Evolutionary conservation across 2,888 invertebrate species (phyloP), one percentile per base, ranked within the genome.

Genomic region (Argyra leucocephala): DNA sequence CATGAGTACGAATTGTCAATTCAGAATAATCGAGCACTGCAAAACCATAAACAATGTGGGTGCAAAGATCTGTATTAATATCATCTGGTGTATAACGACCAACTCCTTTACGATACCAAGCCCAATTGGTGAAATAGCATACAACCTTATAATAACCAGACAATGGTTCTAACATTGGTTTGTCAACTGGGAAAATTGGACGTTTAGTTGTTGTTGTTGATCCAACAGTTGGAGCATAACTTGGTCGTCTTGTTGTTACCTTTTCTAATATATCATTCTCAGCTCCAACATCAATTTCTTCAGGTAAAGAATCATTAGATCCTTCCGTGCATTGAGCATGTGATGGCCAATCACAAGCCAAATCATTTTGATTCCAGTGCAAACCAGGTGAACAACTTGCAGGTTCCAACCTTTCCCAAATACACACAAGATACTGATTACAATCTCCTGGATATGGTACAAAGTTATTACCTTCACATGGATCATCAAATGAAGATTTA

Each of bases 81-180:
- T 94, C 86, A 74, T 92, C 91, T 0, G 94, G 94, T 1, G 87
- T 82, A 73, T 89, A 95, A 74, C 90, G 90, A 59, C 92, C 94
- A 48, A 85, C 75, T 0, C 91, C 93, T 71, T 86, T 86, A 26
- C 93, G 83, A 74, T 93, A 93, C 92, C 93, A 93, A 0, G 94
- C 92, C 94, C 94, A 95, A 75, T 94, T 94, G 0, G 94, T 93
- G 78, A 93, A 94, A 78, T 94, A 94, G 74, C 93, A 94, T 0
- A 93, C 90, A 0, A 93, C 84, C 78, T 91, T 92, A 76, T 86
- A 91, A 67, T 86, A 83, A 22, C 88, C 91, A 75, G 83, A 80
- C 67, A 86, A 76, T 62, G 80, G 85, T 64, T 78, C 80, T 67
- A 81, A 80, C 6, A 69, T 66, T 6, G 78, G 73, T 66, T 73